phyloP scores from a whole-genome alignment of 2,113 vertebrate species.

The Ciconia boyciana region DNA sequence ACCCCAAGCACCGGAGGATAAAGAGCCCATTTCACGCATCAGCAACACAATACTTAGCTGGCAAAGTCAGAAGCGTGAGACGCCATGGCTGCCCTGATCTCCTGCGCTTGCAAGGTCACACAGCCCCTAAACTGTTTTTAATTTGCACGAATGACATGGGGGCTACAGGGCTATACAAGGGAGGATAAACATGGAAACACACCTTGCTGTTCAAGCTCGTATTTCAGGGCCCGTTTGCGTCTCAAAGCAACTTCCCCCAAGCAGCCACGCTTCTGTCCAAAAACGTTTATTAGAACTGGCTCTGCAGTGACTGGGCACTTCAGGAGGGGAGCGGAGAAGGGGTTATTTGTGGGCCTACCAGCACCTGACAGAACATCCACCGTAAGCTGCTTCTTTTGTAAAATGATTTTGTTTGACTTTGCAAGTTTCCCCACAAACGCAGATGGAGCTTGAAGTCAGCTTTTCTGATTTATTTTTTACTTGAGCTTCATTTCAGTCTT shows the following conservation, averaged over 20 bases:
- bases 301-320: no score
- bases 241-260: not conserved
- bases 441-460: not conserved
- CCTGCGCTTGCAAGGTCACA: not conserved
- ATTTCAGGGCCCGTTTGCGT: not conserved
- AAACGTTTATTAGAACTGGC: not conserved
- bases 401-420: not conserved
- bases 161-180: not conserved
- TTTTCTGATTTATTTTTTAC: not conserved
- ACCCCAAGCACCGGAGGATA: no score
- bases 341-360: no score
- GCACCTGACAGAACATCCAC: not conserved
- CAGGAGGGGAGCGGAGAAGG: rapidly evolving
- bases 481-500: not conserved
- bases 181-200: not conserved
- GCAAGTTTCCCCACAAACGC: not conserved
- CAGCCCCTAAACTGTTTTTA: not conserved
- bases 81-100: not conserved
- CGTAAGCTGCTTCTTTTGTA: rapidly evolving
- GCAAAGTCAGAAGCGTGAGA: no score
- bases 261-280: not conserved
- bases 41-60: not conserved
- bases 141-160: not conserved
- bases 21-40: not conserved
- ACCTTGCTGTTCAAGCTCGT: not conserved